These are phyloP conservation scores for Shargacucullia verbasci DNA, from an alignment of 2,888 invertebrate genomes.

Conservation along the genomic window DNA sequence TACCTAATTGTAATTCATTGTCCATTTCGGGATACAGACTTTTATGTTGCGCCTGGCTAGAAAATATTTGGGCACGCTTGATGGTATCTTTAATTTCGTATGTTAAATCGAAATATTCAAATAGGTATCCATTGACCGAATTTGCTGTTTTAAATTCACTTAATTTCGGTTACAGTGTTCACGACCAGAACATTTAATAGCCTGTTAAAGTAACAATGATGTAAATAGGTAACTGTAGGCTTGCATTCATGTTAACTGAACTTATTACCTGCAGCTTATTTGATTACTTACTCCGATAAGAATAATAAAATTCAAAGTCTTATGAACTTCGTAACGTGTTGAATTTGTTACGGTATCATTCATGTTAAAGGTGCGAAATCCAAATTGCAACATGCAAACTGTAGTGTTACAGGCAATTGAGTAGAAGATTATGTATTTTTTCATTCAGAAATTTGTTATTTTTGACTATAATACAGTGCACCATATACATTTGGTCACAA, in stretches of 20 bases:
- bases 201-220: conserved; percentile 22
- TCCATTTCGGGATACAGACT: background rate
- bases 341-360: conserved; percentile 23
- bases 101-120: conserved; percentile 5
- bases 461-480: no score
- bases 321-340: conserved; percentile 8
- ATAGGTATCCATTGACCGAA: conserved; percentile 6
- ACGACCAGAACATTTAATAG: conserved; percentile 16
- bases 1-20: background rate
- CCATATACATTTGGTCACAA: no score
- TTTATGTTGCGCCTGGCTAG: no score
- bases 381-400: conserved; percentile 12
- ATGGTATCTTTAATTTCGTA: background rate
- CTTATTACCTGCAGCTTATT: conserved; percentile 7
- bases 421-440: no score
- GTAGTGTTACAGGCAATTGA: conserved; percentile 16
- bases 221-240: conserved; percentile 16
- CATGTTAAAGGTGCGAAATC: conserved; percentile 9
- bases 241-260: conserved; percentile 6
- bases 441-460: no score
- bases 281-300: conserved; percentile 27
- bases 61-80: no score
- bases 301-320: conserved; percentile 27
- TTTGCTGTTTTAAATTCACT: background rate
- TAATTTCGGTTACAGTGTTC: conserved; percentile 13